These are phyloP conservation scores for Ophraella communa DNA, from an alignment of 2,888 invertebrate genomes.

Conservation along the genomic window DNA sequence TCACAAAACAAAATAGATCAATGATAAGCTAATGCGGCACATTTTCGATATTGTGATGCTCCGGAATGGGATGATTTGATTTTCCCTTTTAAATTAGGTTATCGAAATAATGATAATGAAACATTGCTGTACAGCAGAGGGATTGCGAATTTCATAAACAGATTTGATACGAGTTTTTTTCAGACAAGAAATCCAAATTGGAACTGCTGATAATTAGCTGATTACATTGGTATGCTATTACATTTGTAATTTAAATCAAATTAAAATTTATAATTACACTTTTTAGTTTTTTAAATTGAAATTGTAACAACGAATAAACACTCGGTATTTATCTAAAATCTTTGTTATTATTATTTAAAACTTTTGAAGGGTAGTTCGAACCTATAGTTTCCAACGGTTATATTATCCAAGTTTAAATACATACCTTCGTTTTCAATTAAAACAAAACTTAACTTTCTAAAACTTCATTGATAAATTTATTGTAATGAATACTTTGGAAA, in stretches of 20 bases:
- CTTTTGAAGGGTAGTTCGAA: neutral
- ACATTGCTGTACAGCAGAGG: neutral
- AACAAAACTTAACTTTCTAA: neutral
- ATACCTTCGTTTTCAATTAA: neutral
- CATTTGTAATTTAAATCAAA: too few relatives aligned
- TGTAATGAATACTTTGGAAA: constrained; percentile 5
- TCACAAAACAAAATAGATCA: constrained; percentile 1
- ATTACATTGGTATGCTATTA: too few relatives aligned
- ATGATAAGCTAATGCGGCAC: neutral
- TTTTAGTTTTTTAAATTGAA: neutral
- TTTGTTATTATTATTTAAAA: neutral
- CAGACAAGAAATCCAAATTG: neutral
- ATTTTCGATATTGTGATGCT: neutral
- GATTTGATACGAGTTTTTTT: neutral
- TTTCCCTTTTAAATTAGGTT: neutral
- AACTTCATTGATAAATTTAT: constrained; percentile 6
- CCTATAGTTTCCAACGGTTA: neutral
- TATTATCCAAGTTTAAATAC: neutral
- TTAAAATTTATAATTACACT: too few relatives aligned
- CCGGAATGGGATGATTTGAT: neutral
- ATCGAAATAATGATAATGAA: constrained; percentile 1
- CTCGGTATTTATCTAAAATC: too few relatives aligned
- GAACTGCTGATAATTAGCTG: neutral
- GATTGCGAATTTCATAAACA: constrained; percentile 5
- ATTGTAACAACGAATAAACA: too few relatives aligned